These are phyloP conservation scores for Leucania comma DNA, from an alignment of 2,888 invertebrate species.

Conservation along the genomic window DNA sequence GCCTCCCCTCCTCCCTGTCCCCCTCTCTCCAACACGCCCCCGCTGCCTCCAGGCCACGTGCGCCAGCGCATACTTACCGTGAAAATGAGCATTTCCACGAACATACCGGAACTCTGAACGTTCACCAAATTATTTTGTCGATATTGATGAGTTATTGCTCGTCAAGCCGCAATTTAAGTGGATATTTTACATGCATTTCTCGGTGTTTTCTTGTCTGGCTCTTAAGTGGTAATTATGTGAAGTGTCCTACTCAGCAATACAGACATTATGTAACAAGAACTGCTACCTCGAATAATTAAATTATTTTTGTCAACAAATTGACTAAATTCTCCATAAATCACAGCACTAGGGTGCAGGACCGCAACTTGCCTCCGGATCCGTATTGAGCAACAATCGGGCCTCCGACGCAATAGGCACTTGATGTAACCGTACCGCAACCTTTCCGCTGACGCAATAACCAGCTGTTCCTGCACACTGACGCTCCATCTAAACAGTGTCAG, in stretches of 20 bases:
- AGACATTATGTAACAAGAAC: constrained; percentile 5
- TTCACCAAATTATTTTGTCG: constrained; percentile 57
- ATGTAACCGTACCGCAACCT: constrained; percentile 88
- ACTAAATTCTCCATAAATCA: constrained; percentile 8
- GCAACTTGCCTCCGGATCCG: constrained; percentile 69
- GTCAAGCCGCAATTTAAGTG: constrained; percentile 38
- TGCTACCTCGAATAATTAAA: too few species aligned
- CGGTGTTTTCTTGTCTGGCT: constrained; percentile 2
- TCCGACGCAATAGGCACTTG: constrained; percentile 79
- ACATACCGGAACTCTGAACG: constrained; percentile 82
- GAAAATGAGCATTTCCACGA: constrained; percentile 88
- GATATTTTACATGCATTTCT: constrained; percentile 21
- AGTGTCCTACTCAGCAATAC: neutral
- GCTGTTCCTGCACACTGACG: constrained; percentile 73
- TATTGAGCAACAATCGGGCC: constrained; percentile 81
- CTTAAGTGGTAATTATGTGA: constrained; percentile 35
- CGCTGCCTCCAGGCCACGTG: constrained; percentile 75
- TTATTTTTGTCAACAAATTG: constrained; percentile 4
- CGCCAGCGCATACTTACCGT: constrained; percentile 79
- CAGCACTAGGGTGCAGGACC: constrained; percentile 64
- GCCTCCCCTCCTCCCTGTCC: constrained; percentile 59
- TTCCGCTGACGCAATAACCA: constrained; percentile 86
- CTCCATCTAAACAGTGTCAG: constrained; percentile 81
- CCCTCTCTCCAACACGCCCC: constrained; percentile 49
- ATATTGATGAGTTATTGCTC: constrained; percentile 52